A percentile compares a stretch with the other conserved stretches of the same genome.
Conservation (phyloP, 1,140 invertebrate genomes). For the Drosophila kanapiae region DNA sequence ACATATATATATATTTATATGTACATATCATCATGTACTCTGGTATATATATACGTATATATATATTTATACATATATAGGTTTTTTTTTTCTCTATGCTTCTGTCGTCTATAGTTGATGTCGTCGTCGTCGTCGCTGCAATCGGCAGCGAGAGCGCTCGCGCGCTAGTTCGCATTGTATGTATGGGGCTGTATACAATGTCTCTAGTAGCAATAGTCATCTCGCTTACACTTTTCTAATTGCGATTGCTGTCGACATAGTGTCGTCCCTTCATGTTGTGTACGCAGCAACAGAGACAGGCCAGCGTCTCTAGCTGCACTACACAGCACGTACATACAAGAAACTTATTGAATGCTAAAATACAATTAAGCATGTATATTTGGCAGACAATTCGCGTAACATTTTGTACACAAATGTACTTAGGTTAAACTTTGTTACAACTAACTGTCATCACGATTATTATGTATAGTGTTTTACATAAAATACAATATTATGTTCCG, state of each 20-base stretch:
- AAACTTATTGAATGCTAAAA: conserved; percentile 33
- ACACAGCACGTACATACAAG: conserved; percentile 54
- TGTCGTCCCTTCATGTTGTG: conserved; percentile 51
- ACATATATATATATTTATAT: conserved; percentile 26
- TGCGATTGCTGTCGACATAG: conserved; percentile 50
- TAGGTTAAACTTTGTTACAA: conserved; percentile 10
- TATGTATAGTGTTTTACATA: conserved; percentile 46
- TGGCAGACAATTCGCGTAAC: conserved; percentile 27
- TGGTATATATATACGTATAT: conserved; percentile 21
- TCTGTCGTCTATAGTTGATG: conserved; percentile 31
- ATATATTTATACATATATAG: conserved; percentile 23
- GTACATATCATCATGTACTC: conserved; percentile 22
- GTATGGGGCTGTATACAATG: conserved; percentile 38
- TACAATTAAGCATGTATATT: conserved; percentile 41
- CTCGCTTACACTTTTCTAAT: conserved; percentile 61
- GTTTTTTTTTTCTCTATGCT: conserved; percentile 58
- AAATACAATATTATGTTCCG: conserved; percentile 52
- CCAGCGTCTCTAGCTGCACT: conserved; percentile 48
- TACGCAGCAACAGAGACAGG: conserved; percentile 51
- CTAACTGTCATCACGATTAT: conserved; percentile 47
- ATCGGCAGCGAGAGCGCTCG: conserved; percentile 43
- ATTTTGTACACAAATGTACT: conserved; percentile 17
- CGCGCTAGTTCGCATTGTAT: conserved; percentile 50
- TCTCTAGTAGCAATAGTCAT: conserved; percentile 53
- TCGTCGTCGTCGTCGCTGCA: conserved; percentile 42